Evolutionary conservation across 2,797 vertebrate genomes (phyloP).

Genomic region (Melanotaenia maccullochi): DNA sequence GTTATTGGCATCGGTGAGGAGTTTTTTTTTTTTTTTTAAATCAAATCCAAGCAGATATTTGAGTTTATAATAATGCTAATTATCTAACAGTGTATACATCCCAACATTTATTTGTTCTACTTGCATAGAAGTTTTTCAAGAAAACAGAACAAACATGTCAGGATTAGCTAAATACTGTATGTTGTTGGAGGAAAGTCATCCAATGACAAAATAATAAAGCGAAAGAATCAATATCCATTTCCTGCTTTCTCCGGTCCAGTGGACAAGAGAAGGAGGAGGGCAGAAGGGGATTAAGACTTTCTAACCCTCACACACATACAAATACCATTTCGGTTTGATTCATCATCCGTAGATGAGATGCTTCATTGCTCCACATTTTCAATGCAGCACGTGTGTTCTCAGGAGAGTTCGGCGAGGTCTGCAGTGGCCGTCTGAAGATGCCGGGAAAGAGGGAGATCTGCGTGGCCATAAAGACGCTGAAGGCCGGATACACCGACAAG

Average conservation of each 20-base stretch:
- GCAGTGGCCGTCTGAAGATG: slow-evolving; percentile 96
- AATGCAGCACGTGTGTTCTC: not conserved
- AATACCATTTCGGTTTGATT: slow-evolving; percentile 42
- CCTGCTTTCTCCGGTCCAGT: slow-evolving; percentile 67
- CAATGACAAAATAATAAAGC: slow-evolving; percentile 82
- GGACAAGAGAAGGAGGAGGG: slow-evolving; percentile 48
- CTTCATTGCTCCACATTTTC: slow-evolving; percentile 25
- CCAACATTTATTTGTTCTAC: slow-evolving; percentile 23
- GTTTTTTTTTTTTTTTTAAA: slow-evolving; percentile 19
- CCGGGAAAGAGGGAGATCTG: slow-evolving; percentile 97
- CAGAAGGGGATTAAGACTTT: slow-evolving; percentile 62
- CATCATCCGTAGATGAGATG: slow-evolving; percentile 13
- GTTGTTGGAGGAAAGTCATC: slow-evolving; percentile 70
- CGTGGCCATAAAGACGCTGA: slow-evolving; percentile 97
- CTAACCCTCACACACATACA: slow-evolving; percentile 43
- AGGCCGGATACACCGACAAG: slow-evolving; percentile 97
- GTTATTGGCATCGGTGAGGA: slow-evolving; percentile 96
- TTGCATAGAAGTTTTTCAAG: slow-evolving; percentile 29
- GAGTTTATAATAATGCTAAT: too few species aligned
- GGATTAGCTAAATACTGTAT: slow-evolving; percentile 55
- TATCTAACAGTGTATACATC: slow-evolving; percentile 6
- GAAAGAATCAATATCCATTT: slow-evolving; percentile 80
- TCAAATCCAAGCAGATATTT: not conserved
- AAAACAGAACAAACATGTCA: slow-evolving; percentile 18
- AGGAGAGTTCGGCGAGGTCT: slow-evolving; percentile 98